Conservation (phyloP, 2,113 vertebrate genomes). For the Ornithorhynchus anatinus region DNA sequence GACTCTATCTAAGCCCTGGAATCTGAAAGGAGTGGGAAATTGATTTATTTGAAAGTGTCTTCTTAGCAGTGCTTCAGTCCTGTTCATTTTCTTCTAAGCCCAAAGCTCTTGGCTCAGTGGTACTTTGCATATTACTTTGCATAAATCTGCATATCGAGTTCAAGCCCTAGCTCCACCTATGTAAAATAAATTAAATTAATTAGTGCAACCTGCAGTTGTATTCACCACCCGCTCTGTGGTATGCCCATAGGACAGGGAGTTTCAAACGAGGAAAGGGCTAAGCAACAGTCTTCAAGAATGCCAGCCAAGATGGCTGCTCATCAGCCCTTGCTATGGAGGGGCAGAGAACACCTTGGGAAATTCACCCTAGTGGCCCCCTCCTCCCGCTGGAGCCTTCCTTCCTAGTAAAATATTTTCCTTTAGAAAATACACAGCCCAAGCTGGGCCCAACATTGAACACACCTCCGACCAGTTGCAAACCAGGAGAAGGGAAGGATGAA, state of each 20-base stretch:
- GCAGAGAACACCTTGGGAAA: neutral
- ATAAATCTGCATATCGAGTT: neutral
- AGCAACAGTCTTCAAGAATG: neutral
- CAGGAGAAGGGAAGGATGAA: neutral
- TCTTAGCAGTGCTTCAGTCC: conserved; percentile 1
- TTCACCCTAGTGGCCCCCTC: neutral
- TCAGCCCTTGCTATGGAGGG: neutral
- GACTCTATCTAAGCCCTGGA: conserved; percentile 4
- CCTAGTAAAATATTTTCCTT: neutral
- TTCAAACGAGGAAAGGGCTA: neutral
- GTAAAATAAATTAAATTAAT: neutral
- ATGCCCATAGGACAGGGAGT: neutral
- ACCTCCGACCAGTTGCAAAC: neutral
- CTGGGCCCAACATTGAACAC: neutral
- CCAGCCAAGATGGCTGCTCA: neutral
- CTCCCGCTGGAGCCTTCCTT: too few species aligned
- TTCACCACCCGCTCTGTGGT: neutral
- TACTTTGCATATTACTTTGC: conserved; percentile 13
- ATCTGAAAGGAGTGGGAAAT: neutral
- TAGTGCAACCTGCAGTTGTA: neutral
- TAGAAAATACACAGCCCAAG: neutral
- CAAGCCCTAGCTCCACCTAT: neutral
- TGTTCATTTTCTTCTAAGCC: neutral
- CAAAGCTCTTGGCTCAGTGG: neutral
- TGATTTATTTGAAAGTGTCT: neutral